Evolutionary conservation across 2,888 invertebrate genomes (phyloP), one percentile per base, ranked within the genome.

Genomic region (Rotaria magnacalcarata): DNA sequence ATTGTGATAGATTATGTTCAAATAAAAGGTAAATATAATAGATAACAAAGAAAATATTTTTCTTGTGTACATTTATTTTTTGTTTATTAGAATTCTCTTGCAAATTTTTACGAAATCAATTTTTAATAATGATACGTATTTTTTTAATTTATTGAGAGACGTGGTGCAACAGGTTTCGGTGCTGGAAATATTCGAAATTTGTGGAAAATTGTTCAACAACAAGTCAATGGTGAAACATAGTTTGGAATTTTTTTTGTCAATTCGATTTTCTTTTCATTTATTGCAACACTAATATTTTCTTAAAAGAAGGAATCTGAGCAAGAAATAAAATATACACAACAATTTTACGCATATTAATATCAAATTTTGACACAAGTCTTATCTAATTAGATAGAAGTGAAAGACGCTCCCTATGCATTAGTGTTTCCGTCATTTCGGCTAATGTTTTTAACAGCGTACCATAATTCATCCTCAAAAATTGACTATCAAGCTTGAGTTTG

Each of bases 161-260:
- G 89, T 85, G 92, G 92, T 58, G 92, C 92, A 1, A 88, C 88
- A 56, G 92, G 92, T 6, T 92, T 92, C 88, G 92, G 92, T 6
- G 90, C 91, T 6, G 92, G 92, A n/a, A 92, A 92, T 87, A 91
- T 92, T 27, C 90, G 90, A 27, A 92, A 92, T 0, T 88, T 92
- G 19, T 92, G 91, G 87, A 88, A 90, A 84, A 91, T 92, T 27
- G 91, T 92, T 27, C 89, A 90, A 85, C 89, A 89, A 19, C 89
- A 89, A 85, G 87, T 89, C 47, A 16, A 67, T 60, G 1, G 0
- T 60, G 3, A 4, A 10, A 14, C 7, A 27, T 27, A 60, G 8
- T 27, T 60, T 60, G 10, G 14, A 58, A 0, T 58, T 60, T 27
- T 52, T 52, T 52, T 7, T 7, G 7, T 47, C 47, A 52, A 11